These are phyloP conservation scores for Lasioglossum vierecki DNA, from an alignment of 2,888 invertebrate species.

Conservation along the genomic window DNA sequence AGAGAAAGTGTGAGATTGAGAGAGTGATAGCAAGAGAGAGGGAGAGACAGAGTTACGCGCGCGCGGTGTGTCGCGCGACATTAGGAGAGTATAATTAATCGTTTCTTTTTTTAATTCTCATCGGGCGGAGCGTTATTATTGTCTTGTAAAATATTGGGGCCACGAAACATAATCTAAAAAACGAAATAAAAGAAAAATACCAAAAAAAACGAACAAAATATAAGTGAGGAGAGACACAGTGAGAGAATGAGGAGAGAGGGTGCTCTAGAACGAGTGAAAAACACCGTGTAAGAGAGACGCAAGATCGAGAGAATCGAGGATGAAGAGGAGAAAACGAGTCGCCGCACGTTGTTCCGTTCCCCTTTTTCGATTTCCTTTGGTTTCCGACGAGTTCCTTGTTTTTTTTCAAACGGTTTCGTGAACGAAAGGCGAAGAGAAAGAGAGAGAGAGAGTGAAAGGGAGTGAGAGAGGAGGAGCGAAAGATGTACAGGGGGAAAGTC, in stretches of 20 bases:
- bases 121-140: conserved; percentile 66
- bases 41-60: not conserved
- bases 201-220: conserved; percentile 45
- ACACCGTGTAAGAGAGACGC: conserved; percentile 50
- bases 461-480: conserved; percentile 13
- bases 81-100: conserved; percentile 51
- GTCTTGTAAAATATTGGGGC: conserved; percentile 81
- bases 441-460: conserved; percentile 9
- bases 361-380: conserved; percentile 16
- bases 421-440: conserved; percentile 14
- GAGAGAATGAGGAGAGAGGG: conserved; percentile 56
- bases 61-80: conserved; percentile 37
- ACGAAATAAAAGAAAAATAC: conserved; percentile 42
- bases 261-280: conserved; percentile 45
- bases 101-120: conserved; percentile 62
- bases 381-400: conserved; percentile 4
- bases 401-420: conserved; percentile 23
- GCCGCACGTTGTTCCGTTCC: conserved; percentile 42
- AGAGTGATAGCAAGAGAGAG: not conserved
- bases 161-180: conserved; percentile 81
- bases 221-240: conserved; percentile 2
- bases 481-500: not conserved
- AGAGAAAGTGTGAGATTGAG: not conserved
- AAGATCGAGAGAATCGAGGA: conserved; percentile 43
- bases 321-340: conserved; percentile 27